These are phyloP conservation scores for Corydoras maculifer DNA, from an alignment of 2,113 vertebrate genomes.

Conservation along the genomic window DNA sequence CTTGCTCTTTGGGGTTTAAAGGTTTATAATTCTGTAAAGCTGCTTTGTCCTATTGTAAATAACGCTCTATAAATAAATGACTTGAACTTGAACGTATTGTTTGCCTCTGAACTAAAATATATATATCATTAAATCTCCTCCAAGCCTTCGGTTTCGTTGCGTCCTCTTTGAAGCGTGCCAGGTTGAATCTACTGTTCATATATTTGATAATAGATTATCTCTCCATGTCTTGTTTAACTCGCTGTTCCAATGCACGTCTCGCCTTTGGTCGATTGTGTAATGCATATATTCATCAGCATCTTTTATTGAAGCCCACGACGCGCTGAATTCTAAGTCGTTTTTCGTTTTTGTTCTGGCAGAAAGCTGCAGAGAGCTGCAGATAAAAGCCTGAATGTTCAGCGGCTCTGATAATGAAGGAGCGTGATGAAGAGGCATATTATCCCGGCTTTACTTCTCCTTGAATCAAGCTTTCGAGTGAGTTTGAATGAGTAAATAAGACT, in stretches of 20 bases:
- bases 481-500: constrained; percentile 29
- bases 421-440: constrained; percentile 22
- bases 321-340: constrained; percentile 14
- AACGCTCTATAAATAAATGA: too few species aligned
- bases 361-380: constrained; percentile 3
- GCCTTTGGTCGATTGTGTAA: not conserved
- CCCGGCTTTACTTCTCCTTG: constrained; percentile 10
- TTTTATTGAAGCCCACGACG: not conserved
- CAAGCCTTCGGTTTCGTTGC: too few species aligned
- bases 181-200: too few species aligned
- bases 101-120: too few species aligned
- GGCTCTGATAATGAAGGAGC: constrained; percentile 11
- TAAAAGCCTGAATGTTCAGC: not conserved
- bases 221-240: not conserved
- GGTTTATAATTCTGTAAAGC: too few species aligned
- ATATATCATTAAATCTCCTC: too few species aligned
- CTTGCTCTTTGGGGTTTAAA: too few species aligned
- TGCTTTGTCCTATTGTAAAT: too few species aligned
- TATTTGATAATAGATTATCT: too few species aligned
- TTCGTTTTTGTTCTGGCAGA: constrained; percentile 3
- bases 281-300: not conserved
- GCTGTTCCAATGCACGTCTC: not conserved
- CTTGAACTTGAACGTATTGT: too few species aligned
- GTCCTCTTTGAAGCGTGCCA: too few species aligned
- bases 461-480: not conserved